A percentile compares a stretch with the other conserved stretches of the same genome.
These are phyloP conservation scores for Andrena minutula DNA, from an alignment of 2,888 invertebrate genomes.

Conservation along the genomic window DNA sequence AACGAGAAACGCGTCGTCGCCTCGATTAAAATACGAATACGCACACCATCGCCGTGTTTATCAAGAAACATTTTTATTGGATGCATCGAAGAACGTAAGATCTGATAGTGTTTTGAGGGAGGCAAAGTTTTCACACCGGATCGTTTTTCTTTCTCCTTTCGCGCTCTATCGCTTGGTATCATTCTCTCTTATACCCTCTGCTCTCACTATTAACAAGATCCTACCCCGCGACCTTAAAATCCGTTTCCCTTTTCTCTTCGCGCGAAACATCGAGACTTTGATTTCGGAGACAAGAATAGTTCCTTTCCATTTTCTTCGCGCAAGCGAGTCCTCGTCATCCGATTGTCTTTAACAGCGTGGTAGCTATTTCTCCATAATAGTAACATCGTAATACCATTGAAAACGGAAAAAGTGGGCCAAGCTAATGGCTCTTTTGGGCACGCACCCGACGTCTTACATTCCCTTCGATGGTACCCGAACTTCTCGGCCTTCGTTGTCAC, in stretches of 20 bases:
- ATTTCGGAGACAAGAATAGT: slow-evolving; percentile 40
- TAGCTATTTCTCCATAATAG: background rate
- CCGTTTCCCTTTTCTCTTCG: background rate
- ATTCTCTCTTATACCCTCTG: slow-evolving; percentile 4
- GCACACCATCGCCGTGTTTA: slow-evolving; percentile 49
- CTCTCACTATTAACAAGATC: slow-evolving; percentile 42
- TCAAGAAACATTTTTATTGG: slow-evolving; percentile 64
- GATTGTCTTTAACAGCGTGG: slow-evolving; percentile 44
- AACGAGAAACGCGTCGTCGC: slow-evolving; percentile 13
- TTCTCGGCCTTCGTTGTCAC: slow-evolving; percentile 27
- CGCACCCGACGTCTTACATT: background rate
- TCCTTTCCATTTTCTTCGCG: background rate
- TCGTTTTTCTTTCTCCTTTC: slow-evolving; percentile 21
- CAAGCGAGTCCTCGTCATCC: slow-evolving; percentile 45
- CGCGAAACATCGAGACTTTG: slow-evolving; percentile 30
- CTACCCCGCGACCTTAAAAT: slow-evolving; percentile 2
- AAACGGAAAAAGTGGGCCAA: background rate
- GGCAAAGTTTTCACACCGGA: slow-evolving; percentile 42
- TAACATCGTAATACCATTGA: slow-evolving; percentile 5
- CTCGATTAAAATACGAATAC: slow-evolving; percentile 41
- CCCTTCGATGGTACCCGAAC: slow-evolving; percentile 19
- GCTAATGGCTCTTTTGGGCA: background rate
- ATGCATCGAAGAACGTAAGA: slow-evolving; percentile 64
- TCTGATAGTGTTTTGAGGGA: slow-evolving; percentile 56
- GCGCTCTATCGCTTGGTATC: slow-evolving; percentile 29